phyloP scores from a whole-genome alignment of 2,797 vertebrate genomes.

The Brotula barbata region DNA sequence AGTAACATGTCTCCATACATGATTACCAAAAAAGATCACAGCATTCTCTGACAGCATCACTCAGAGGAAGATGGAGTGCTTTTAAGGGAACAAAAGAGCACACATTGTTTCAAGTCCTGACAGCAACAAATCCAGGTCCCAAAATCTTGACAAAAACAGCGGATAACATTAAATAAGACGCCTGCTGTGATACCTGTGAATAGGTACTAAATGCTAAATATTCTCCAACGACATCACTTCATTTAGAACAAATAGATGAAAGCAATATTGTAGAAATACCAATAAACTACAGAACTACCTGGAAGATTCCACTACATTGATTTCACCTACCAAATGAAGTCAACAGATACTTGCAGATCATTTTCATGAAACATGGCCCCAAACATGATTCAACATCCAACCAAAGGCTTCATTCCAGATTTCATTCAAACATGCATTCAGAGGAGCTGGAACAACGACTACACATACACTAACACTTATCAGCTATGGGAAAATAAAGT shows the following conservation, averaged over 20 bases:
- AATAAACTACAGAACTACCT: slow-evolving; percentile 46
- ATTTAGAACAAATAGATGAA: slow-evolving; percentile 51
- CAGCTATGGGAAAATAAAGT: slow-evolving; percentile 58
- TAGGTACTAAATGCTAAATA: neutral
- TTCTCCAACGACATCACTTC: neutral
- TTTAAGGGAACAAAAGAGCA: slow-evolving; percentile 21
- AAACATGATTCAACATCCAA: slow-evolving; percentile 16
- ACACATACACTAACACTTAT: slow-evolving; percentile 42
- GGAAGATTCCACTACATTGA: slow-evolving; percentile 63
- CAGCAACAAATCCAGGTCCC: slow-evolving; percentile 15
- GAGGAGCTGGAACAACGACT: slow-evolving; percentile 30
- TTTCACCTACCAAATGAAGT: slow-evolving; percentile 51
- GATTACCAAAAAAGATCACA: slow-evolving; percentile 17
- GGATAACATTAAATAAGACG: neutral
- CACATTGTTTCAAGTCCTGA: slow-evolving; percentile 4
- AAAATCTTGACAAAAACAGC: slow-evolving; percentile 32
- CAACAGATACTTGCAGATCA: slow-evolving; percentile 10
- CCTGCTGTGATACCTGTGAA: neutral
- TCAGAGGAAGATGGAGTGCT: slow-evolving; percentile 10
- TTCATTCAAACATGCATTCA: slow-evolving; percentile 50
- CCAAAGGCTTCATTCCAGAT: no score
- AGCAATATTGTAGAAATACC: slow-evolving; percentile 60
- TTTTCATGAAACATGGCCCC: neutral
- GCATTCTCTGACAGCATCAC: slow-evolving; percentile 3
- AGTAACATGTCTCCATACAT: slow-evolving; percentile 24